Base-by-base conservation (phyloP, 1,140 invertebrate species). In the Ceratina japonica region DNA sequence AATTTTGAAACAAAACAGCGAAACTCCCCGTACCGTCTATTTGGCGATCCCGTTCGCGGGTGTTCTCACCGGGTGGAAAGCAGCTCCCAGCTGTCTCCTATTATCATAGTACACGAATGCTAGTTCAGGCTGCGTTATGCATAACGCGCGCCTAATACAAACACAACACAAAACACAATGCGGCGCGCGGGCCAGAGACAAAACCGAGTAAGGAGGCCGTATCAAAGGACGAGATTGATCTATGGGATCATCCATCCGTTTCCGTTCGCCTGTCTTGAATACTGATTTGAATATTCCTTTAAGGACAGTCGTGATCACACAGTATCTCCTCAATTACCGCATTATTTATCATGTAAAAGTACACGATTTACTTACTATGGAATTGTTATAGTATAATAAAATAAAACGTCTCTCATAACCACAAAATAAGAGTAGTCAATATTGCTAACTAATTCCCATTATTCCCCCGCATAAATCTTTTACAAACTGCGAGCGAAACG, bases 121-220 rank as follows among this genome's bases (percentile, higher is more conserved):
- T 61, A 27, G 18, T 72, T 49, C 37, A 61, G 56, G 70, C 44
- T 22, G 64, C 44, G 10, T 49, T 27, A n/a, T 15, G 7, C 56
- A 44, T 59, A 44, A 58, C 12, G 31, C 20, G 2, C 56, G 20
- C 44, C 37, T 61, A 61, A 72, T 49, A 49, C 70, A 72, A 72
- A 27, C 70, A 61, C 56, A 61, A 49, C 70, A 61, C 58, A 72
- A 72, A 72, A 72, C 16, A 72, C 70, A 72, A 72, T 72, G 70
- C 16, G 12, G 20, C 31, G 16, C 16, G 5, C 24, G 56, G 5
- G 20, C 16, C 37, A 12, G 70, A 27, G 56, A 59, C 69, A 61
- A 72, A 72, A 72, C 18, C 20, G 31, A 61, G 58, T 24, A 72
- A 72, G 56, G 70, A 61, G 56, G 12, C 0, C 10, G 15, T 10